These are phyloP conservation scores for Antheraea yamamai DNA, from an alignment of 2,888 invertebrate species.

Conservation along the genomic window DNA sequence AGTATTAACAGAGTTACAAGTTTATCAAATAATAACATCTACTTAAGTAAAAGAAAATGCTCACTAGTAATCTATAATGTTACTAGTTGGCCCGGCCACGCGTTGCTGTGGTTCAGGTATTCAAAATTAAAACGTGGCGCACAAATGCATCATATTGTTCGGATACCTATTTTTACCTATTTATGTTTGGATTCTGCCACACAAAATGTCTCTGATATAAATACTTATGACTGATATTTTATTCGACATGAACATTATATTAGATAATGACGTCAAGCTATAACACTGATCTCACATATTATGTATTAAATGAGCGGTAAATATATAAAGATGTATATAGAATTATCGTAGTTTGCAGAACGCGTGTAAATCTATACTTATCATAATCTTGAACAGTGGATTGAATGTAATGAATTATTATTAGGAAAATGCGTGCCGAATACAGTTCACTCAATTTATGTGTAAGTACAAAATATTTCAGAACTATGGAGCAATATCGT, in stretches of 20 bases:
- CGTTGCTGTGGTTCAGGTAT: too few relatives aligned
- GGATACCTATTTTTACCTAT: not conserved
- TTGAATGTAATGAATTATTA: slow-evolving; percentile 25
- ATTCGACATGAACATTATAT: not conserved
- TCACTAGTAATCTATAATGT: too few relatives aligned
- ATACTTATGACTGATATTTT: not conserved
- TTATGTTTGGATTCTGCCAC: not conserved
- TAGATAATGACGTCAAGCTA: slow-evolving; percentile 21
- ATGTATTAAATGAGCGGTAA: not conserved
- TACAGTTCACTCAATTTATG: slow-evolving; percentile 13
- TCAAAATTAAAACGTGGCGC: too few relatives aligned
- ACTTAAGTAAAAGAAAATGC: too few relatives aligned
- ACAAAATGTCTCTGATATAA: not conserved
- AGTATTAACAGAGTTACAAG: too few relatives aligned
- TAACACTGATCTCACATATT: not conserved
- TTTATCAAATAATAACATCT: too few relatives aligned
- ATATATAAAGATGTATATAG: not conserved
- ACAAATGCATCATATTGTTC: not conserved
- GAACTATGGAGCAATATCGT: slow-evolving; percentile 2
- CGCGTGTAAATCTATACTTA: slow-evolving; percentile 17
- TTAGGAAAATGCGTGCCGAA: slow-evolving; percentile 17
- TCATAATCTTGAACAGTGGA: slow-evolving; percentile 30
- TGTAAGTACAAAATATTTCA: slow-evolving; percentile 4
- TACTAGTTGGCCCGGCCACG: too few relatives aligned
- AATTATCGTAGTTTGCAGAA: not conserved